Percentiles rank a stretch among this genome's conserved stretches.
Evolutionary conservation across 2,113 vertebrate genomes (phyloP).

Genomic region (Brienomyrus brachyistius): DNA sequence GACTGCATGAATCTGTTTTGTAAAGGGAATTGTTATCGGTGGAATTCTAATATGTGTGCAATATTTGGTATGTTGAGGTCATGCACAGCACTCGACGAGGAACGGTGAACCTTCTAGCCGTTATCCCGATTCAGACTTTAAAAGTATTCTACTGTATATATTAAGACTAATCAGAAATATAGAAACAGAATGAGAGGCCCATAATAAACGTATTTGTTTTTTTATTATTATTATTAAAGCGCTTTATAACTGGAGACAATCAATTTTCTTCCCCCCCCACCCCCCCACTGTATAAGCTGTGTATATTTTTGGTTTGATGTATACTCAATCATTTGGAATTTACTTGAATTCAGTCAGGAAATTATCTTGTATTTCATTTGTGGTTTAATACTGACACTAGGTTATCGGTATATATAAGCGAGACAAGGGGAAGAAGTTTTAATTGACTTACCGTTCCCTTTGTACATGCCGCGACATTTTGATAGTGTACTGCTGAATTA

Average conservation of each 20-base stretch:
- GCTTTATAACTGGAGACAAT: slow-evolving; percentile 79
- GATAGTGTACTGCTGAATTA: slow-evolving; percentile 72
- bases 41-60: slow-evolving; percentile 57
- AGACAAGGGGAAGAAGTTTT: neutral
- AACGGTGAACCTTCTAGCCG: slow-evolving; percentile 15
- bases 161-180: slow-evolving; percentile 16
- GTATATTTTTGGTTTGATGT: slow-evolving; percentile 59
- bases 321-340: slow-evolving; percentile 34
- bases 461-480: slow-evolving; percentile 41
- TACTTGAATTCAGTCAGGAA: slow-evolving; percentile 22
- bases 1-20: slow-evolving; percentile 11
- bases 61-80: slow-evolving; percentile 53
- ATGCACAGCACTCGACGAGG: slow-evolving; percentile 27
- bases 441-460: slow-evolving; percentile 28
- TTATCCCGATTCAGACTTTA: neutral
- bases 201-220: slow-evolving; percentile 10
- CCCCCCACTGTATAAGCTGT: slow-evolving; percentile 60
- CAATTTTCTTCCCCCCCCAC: slow-evolving; percentile 58
- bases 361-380: slow-evolving; percentile 18
- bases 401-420: slow-evolving; percentile 41
- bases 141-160: slow-evolving; percentile 18
- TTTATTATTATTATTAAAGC: slow-evolving; percentile 34
- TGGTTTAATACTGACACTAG: slow-evolving; percentile 47
- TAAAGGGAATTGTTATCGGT: slow-evolving; percentile 7
- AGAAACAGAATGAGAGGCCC: neutral